phyloP scores from a whole-genome alignment of 2,113 vertebrate genomes.

The Paradoxurus hermaphroditus region DNA sequence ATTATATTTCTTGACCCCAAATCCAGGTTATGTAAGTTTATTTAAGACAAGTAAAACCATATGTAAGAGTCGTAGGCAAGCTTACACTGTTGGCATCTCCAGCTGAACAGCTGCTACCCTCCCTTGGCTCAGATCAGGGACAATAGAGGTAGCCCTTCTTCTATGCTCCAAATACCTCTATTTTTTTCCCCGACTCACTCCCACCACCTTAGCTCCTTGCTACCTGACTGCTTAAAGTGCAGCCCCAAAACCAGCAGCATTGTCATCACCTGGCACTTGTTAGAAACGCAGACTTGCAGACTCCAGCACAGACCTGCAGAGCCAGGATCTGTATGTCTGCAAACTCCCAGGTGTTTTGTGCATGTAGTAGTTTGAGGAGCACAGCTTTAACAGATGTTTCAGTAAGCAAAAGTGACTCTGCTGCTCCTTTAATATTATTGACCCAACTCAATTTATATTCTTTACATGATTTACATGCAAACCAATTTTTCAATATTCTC shows the following conservation, averaged over 20 bases:
- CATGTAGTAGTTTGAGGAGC: not conserved
- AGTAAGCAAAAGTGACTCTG: not conserved
- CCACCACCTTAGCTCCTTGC: not conserved
- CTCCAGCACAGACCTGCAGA: not conserved
- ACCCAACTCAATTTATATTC: not conserved
- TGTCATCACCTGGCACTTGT: not conserved
- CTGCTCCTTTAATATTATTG: not conserved
- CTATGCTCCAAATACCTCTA: rapidly evolving
- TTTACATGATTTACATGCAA: not conserved
- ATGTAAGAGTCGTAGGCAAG: not conserved
- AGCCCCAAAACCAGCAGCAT: not conserved
- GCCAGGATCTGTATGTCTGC: not conserved
- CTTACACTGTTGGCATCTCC: not conserved
- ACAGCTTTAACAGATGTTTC: not conserved
- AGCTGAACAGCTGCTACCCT: not conserved
- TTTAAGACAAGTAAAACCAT: not conserved
- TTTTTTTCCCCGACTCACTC: too few relatives aligned
- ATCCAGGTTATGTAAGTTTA: not conserved
- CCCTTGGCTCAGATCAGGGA: not conserved
- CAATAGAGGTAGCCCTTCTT: not conserved
- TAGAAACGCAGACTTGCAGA: not conserved
- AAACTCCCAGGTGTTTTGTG: not conserved
- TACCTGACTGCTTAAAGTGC: not conserved
- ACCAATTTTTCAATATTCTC: not conserved
- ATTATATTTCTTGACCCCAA: not conserved